These are phyloP conservation scores for Chloroceryle inda DNA, from an alignment of 2,797 vertebrate species.

Conservation along the genomic window DNA sequence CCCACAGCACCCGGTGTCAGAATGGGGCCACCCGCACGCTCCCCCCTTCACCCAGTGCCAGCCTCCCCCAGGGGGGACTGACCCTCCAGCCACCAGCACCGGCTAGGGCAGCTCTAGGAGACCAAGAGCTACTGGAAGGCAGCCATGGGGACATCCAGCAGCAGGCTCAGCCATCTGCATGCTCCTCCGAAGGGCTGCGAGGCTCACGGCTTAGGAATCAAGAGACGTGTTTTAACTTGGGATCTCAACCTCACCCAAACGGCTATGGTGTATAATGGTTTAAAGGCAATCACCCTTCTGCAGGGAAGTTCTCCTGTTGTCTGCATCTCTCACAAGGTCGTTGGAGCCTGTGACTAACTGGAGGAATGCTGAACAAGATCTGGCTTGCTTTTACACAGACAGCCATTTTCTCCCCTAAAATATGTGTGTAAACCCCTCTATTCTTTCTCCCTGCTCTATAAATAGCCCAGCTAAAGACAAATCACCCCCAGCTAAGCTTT, in stretches of 20 bases:
- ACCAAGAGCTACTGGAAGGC: background rate
- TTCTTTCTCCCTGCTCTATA: background rate
- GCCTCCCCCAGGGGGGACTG: background rate
- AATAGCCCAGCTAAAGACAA: conserved; percentile 12
- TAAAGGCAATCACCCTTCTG: conserved; percentile 45
- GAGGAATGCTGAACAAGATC: conserved; percentile 80
- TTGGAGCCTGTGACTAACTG: conserved; percentile 79
- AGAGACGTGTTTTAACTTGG: conserved; percentile 77
- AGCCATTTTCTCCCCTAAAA: conserved; percentile 69
- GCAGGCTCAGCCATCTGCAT: background rate
- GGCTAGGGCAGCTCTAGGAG: background rate
- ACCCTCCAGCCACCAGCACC: background rate
- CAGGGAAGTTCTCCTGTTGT: conserved; percentile 65
- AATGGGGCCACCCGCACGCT: rapidly evolving
- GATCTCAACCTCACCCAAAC: conserved; percentile 70
- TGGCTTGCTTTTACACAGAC: conserved; percentile 52
- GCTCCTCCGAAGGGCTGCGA: background rate
- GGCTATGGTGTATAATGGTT: conserved; percentile 36
- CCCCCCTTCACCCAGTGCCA: background rate
- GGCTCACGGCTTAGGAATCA: conserved; percentile 61
- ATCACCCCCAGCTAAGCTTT: conserved; percentile 29
- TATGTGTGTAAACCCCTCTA: conserved; percentile 49
- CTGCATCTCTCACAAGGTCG: conserved; percentile 69
- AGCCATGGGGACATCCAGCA: background rate
- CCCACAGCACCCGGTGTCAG: rapidly evolving